Evolutionary conservation across 2,888 invertebrate genomes (phyloP).

Genomic region (Bursaphelenchus okinawaensis): DNA sequence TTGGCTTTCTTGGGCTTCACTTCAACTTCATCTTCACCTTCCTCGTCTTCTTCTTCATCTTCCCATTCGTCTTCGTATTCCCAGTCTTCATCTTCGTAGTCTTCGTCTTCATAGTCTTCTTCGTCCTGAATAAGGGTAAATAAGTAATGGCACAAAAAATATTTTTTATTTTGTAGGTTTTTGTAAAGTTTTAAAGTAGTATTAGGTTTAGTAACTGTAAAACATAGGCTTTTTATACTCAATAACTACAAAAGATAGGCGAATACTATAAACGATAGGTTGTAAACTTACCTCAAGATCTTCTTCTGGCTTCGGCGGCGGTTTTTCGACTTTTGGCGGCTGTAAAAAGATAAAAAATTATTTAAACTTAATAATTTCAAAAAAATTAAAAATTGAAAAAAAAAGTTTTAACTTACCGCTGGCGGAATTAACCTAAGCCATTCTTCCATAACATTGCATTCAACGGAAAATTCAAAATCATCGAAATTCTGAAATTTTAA

Average conservation of each 20-base stretch:
- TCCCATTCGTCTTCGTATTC: slow-evolving; percentile 17
- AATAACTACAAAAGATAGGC: too few relatives aligned
- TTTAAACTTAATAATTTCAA: background rate
- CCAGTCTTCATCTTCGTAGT: slow-evolving; percentile 21
- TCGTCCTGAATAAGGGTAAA: background rate
- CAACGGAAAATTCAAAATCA: slow-evolving; percentile 42
- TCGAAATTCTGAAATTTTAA: slow-evolving; percentile 38
- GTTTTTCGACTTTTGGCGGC: slow-evolving; percentile 1
- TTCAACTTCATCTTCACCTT: slow-evolving; percentile 11
- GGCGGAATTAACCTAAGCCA: slow-evolving; percentile 37
- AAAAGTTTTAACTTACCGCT: background rate
- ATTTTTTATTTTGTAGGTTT: background rate
- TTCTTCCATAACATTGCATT: slow-evolving; percentile 37
- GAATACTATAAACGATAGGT: too few relatives aligned
- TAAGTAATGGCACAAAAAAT: background rate
- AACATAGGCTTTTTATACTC: too few relatives aligned
- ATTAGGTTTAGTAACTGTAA: too few relatives aligned
- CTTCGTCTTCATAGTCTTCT: slow-evolving; percentile 4
- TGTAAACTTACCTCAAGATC: background rate
- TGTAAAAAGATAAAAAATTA: too few relatives aligned
- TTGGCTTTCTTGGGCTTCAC: background rate
- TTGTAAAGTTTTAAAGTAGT: too few relatives aligned
- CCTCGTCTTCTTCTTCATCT: slow-evolving; percentile 16
- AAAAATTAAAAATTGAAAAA: background rate
- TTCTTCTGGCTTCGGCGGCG: background rate